Conservation (phyloP, 2,113 vertebrate genomes). For the Hystrix brachyura region DNA sequence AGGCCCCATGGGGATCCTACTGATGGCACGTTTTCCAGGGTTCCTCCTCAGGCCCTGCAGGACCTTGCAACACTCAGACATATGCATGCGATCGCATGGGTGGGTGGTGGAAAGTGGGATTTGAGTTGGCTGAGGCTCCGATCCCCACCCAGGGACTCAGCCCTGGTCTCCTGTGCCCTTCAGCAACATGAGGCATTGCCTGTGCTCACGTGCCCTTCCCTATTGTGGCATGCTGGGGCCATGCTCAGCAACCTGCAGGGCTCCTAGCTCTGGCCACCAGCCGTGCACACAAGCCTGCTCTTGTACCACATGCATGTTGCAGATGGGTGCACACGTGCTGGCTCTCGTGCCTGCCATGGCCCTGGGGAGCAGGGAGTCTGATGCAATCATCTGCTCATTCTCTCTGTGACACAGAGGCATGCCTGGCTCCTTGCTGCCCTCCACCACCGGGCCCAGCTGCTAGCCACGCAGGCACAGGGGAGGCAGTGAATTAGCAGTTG, state of each 20-base stretch:
- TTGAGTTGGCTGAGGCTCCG: not conserved
- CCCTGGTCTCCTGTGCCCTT: not conserved
- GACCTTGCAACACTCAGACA: not conserved
- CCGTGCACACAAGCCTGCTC: not conserved
- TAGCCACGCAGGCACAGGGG: not conserved
- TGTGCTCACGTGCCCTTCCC: not conserved
- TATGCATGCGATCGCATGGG: not conserved
- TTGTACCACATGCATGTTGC: not conserved
- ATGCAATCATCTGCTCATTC: slow-evolving; percentile 65
- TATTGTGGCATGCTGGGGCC: not conserved
- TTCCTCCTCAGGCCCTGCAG: not conserved
- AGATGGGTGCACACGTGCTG: not conserved
- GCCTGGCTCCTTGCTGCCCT: not conserved
- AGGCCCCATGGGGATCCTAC: slow-evolving; percentile 34
- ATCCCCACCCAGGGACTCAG: not conserved
- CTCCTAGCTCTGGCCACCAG: not conserved
- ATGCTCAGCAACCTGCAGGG: not conserved
- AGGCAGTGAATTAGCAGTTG: not conserved
- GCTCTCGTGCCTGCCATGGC: not conserved
- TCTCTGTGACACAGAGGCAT: not conserved
- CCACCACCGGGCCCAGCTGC: slow-evolving; percentile 50
- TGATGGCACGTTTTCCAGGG: slow-evolving; percentile 6
- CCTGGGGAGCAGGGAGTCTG: slow-evolving; percentile 53
- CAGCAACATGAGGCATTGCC: not conserved
- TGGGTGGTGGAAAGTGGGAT: not conserved